phyloP scores from a whole-genome alignment of 2,888 invertebrate species.

The Cheilosia urbana region DNA sequence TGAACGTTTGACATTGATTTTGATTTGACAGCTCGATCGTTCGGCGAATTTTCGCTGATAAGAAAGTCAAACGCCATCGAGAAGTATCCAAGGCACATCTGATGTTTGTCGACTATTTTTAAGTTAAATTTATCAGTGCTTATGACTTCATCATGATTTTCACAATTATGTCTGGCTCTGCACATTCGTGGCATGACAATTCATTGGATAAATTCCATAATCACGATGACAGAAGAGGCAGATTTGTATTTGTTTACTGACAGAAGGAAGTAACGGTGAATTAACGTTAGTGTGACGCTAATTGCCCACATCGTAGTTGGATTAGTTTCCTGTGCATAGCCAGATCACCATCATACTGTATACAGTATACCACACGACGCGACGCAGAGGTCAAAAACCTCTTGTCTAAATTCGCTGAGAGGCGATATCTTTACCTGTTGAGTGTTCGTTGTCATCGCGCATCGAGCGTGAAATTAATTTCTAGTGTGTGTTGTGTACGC shows the following conservation, averaged over 20 bases:
- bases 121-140: background rate
- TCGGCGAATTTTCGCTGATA: constrained; percentile 26
- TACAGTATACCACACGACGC: constrained; percentile 32
- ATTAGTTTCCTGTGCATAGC: constrained; percentile 49
- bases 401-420: background rate
- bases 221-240: constrained; percentile 37
- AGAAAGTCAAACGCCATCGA: constrained; percentile 52
- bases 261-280: constrained; percentile 42
- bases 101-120: background rate
- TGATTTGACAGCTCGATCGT: constrained; percentile 31
- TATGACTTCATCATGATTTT: constrained; percentile 13
- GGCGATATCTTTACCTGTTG: constrained; percentile 25
- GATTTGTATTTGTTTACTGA: constrained; percentile 52
- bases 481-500: background rate
- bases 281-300: constrained; percentile 57
- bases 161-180: constrained; percentile 12
- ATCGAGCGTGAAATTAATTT: constrained; percentile 11
- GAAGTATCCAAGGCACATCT: constrained; percentile 8
- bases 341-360: constrained; percentile 21
- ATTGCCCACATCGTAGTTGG: constrained; percentile 53
- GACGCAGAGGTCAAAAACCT: constrained; percentile 56
- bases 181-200: constrained; percentile 45
- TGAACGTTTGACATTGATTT: background rate
- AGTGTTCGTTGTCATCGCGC: constrained; percentile 13
- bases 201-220: constrained; percentile 39